phyloP scores from a whole-genome alignment of 2,888 invertebrate species.

The Stenoptilia bipunctidactyla region DNA sequence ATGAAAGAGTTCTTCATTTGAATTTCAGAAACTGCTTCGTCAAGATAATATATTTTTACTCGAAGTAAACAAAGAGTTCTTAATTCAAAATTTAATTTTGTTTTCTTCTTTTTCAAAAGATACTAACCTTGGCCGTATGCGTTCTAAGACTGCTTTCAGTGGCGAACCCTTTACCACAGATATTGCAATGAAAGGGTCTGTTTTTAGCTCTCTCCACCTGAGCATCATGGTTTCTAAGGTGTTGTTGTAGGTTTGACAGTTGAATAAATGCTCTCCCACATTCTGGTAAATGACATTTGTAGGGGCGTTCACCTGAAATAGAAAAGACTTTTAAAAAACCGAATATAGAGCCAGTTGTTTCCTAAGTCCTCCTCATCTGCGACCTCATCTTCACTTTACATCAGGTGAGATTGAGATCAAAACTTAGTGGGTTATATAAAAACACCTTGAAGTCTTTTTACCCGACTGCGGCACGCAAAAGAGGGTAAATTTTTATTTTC shows the following conservation, averaged over 20 bases:
- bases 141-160: conserved; percentile 95
- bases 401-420: too few species aligned
- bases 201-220: conserved; percentile 95
- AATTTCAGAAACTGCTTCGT: too few species aligned
- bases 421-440: too few species aligned
- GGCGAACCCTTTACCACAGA: conserved; percentile 96
- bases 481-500: too few species aligned
- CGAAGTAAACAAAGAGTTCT: neutral
- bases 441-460: too few species aligned
- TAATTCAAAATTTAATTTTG: neutral
- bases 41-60: too few species aligned
- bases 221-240: conserved; percentile 95
- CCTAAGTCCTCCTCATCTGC: too few species aligned
- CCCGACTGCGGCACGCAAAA: too few species aligned
- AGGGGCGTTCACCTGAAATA: conserved; percentile 92
- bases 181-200: conserved; percentile 95
- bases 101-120: conserved; percentile 10
- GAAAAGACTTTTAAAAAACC: conserved; percentile 25
- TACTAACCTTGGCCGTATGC: conserved; percentile 96
- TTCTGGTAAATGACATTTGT: conserved; percentile 95
- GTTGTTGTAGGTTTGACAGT: conserved; percentile 95
- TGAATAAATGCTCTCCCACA: conserved; percentile 97
- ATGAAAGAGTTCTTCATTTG: too few species aligned
- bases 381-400: too few species aligned
- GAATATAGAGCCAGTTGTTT: too few species aligned